phyloP scores from a whole-genome alignment of 2,888 invertebrate genomes.

The Koerneria pararmatus region DNA sequence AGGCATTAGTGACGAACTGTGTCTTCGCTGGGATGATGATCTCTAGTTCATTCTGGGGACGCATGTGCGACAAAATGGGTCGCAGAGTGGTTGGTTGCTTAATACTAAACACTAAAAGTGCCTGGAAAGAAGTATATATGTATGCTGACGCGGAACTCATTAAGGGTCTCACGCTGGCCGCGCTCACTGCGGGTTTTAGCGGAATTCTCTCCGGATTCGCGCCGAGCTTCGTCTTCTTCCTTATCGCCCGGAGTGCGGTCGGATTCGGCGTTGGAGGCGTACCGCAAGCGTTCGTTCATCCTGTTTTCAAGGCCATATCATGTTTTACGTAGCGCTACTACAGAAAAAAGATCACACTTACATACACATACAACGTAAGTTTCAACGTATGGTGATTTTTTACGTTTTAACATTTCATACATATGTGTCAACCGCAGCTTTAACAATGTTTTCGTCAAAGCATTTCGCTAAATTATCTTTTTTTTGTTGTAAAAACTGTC shows the following conservation, averaged over 20 bases:
- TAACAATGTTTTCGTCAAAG: no score
- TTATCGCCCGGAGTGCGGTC: constrained; percentile 80
- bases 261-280: constrained; percentile 93
- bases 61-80: constrained; percentile 73
- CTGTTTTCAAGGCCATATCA: no score
- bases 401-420: no score
- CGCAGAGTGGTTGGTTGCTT: constrained; percentile 29
- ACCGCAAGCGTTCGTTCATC: constrained; percentile 82
- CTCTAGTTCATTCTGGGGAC: constrained; percentile 92
- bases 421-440: no score
- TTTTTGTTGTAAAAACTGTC: no score
- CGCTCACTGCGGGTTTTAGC: constrained; percentile 83
- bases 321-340: no score
- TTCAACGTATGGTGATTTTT: no score
- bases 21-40: constrained; percentile 94
- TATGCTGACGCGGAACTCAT: no score
- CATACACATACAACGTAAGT: no score
- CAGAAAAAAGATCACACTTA: no score
- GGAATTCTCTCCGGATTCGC: constrained; percentile 85
- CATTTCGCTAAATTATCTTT: no score
- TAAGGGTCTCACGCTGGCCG: constrained; percentile 83
- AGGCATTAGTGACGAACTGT: constrained; percentile 85
- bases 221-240: constrained; percentile 83
- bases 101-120: neutral
- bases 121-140: neutral